These are phyloP conservation scores for Heliangelus exortis DNA, from an alignment of 2,797 vertebrate genomes.

Conservation along the genomic window DNA sequence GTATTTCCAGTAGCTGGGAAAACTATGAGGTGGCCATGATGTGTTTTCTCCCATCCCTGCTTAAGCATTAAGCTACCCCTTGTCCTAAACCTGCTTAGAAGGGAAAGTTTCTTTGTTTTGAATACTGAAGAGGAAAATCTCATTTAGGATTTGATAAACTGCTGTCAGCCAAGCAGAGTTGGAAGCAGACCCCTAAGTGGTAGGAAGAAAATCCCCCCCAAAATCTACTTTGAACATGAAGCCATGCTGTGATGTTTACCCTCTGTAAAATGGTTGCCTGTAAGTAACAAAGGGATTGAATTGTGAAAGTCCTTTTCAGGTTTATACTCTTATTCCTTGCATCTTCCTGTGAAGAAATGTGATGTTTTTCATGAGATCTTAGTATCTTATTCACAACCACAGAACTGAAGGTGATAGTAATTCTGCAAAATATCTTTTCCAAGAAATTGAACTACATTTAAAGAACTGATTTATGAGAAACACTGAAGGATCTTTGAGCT, in stretches of 20 bases:
- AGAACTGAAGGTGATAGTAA: not conserved
- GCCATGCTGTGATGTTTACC: rapidly evolving
- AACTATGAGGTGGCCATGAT: not conserved
- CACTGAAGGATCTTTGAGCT: not conserved
- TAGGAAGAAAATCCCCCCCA: not conserved
- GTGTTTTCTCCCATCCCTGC: not conserved
- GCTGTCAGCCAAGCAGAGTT: not conserved
- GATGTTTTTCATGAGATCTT: not conserved
- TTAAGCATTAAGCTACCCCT: not conserved
- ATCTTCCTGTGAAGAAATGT: not conserved
- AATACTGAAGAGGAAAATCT: not conserved
- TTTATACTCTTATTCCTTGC: not conserved
- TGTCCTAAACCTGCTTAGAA: not conserved
- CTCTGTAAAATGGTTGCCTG: not conserved
- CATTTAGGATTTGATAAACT: not conserved
- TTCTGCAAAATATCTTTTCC: not conserved
- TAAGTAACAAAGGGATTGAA: not conserved
- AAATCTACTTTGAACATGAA: not conserved
- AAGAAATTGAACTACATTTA: not conserved
- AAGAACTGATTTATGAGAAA: not conserved
- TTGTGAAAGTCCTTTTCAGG: not conserved
- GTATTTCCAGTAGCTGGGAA: not conserved
- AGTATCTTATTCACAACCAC: not conserved
- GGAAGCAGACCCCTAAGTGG: not conserved
- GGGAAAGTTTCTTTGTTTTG: not conserved